Evolutionary conservation across 2,888 invertebrate genomes (phyloP).

Genomic region (Drepanosiphum platanoidis): DNA sequence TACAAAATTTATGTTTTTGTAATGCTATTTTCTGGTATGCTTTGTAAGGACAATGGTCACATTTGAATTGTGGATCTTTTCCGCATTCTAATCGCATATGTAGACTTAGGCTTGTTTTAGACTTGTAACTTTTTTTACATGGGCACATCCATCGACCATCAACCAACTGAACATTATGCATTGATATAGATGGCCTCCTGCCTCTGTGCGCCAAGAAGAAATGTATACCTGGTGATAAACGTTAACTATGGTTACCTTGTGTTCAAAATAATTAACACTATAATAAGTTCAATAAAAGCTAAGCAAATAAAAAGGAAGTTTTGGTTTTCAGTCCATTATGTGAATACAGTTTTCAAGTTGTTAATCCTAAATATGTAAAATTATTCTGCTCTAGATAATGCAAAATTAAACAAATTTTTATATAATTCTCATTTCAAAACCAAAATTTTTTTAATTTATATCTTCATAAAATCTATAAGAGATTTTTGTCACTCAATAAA

Average conservation of each 20-base stretch:
- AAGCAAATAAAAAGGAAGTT: conserved; percentile 60
- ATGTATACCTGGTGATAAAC: conserved; percentile 57
- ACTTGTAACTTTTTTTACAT: conserved; percentile 62
- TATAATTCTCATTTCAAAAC: neutral
- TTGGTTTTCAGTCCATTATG: conserved; percentile 57
- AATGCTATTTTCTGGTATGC: conserved; percentile 66
- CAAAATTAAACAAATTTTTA: conserved; percentile 14
- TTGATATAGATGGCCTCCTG: conserved; percentile 55
- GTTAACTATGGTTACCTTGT: conserved; percentile 52
- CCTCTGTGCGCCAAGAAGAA: conserved; percentile 56
- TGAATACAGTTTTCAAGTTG: conserved; percentile 52
- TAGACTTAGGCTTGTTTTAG: conserved; percentile 64
- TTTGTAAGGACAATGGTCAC: conserved; percentile 66
- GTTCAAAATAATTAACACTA: conserved; percentile 21
- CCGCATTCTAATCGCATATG: conserved; percentile 66
- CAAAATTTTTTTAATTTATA: neutral
- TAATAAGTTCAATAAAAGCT: conserved; percentile 53
- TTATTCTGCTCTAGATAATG: conserved; percentile 12
- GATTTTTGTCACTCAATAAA: neutral
- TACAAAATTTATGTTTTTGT: conserved; percentile 65
- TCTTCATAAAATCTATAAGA: neutral
- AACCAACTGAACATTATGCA: conserved; percentile 58
- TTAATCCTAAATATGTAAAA: conserved; percentile 19
- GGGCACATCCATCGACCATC: conserved; percentile 60
- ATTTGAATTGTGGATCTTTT: conserved; percentile 66